These are phyloP conservation scores for Miltochrista miniata DNA, from an alignment of 2,888 invertebrate genomes.

Conservation along the genomic window DNA sequence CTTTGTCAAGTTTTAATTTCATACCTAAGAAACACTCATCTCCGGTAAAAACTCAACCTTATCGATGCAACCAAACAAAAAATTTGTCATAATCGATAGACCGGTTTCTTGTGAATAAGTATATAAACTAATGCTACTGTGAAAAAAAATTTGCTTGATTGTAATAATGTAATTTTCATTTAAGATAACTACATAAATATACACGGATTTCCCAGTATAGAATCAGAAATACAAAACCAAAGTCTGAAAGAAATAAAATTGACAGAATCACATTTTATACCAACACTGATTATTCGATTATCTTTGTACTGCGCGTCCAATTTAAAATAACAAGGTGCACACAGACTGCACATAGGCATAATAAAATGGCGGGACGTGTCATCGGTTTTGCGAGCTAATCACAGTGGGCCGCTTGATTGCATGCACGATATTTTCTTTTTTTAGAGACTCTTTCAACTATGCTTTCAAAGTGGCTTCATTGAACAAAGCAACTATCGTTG, in stretches of 20 bases:
- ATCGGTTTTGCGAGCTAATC: constrained; percentile 71
- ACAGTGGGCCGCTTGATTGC: constrained; percentile 68
- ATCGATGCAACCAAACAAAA: too few species aligned
- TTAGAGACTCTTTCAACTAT: too few species aligned
- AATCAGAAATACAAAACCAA: neutral
- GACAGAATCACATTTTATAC: constrained; percentile 34
- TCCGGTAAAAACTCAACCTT: too few species aligned
- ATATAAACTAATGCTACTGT: too few species aligned
- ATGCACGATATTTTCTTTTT: constrained; percentile 59
- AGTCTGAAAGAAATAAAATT: neutral
- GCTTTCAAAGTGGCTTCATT: constrained; percentile 64
- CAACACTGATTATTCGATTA: constrained; percentile 45
- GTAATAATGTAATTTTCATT: too few species aligned
- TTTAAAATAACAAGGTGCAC: constrained; percentile 71
- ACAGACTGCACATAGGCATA: constrained; percentile 57
- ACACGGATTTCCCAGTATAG: too few species aligned
- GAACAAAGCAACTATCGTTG: constrained; percentile 70
- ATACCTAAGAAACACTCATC: too few species aligned
- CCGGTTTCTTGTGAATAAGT: too few species aligned
- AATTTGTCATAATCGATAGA: too few species aligned
- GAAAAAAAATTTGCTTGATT: too few species aligned
- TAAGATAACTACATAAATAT: too few species aligned
- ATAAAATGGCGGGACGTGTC: constrained; percentile 67
- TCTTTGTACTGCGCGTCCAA: constrained; percentile 53
- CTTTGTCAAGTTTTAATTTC: too few species aligned